Percentiles rank a stretch among this genome's conserved stretches.
These are phyloP conservation scores for Sparus aurata DNA, from an alignment of 2,797 vertebrate species.

Conservation along the genomic window DNA sequence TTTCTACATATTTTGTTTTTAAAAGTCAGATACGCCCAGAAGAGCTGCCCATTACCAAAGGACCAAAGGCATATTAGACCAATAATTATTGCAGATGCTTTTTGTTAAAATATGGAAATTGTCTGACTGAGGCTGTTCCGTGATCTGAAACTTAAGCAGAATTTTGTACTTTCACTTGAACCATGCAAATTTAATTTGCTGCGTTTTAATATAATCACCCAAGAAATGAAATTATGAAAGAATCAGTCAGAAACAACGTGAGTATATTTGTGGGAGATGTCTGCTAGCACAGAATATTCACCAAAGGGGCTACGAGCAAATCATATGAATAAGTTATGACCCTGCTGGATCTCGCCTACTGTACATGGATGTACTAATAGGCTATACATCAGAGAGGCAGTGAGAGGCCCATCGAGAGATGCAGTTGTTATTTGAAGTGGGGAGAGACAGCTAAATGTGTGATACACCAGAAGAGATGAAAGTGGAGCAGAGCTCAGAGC, in stretches of 20 bases:
- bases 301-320: conserved; percentile 39
- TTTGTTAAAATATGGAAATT: conserved; percentile 45
- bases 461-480: conserved; percentile 58
- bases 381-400: conserved; percentile 48
- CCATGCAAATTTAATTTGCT: conserved; percentile 51
- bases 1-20: too few relatives aligned
- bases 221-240: conserved; percentile 41
- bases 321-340: conserved; percentile 65
- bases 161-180: conserved; percentile 48
- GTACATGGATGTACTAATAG: conserved; percentile 54
- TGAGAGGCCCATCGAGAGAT: conserved; percentile 37
- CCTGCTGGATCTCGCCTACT: conserved; percentile 23
- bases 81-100: conserved; percentile 39
- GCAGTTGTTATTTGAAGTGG: conserved; percentile 61
- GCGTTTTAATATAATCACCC: conserved; percentile 49
- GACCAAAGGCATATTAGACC: conserved; percentile 20
- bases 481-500: conserved; percentile 44
- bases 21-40: background rate
- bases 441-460: conserved; percentile 55
- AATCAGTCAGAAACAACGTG: conserved; percentile 38
- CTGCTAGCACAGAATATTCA: conserved; percentile 14
- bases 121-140: conserved; percentile 14
- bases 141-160: conserved; percentile 40
- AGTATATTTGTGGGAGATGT: conserved; percentile 41
- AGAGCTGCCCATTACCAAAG: conserved; percentile 4